Evolutionary conservation across 2,797 vertebrate species (phyloP), one percentile per base, ranked within the genome.

Genomic region (Galagoides demidoff): DNA sequence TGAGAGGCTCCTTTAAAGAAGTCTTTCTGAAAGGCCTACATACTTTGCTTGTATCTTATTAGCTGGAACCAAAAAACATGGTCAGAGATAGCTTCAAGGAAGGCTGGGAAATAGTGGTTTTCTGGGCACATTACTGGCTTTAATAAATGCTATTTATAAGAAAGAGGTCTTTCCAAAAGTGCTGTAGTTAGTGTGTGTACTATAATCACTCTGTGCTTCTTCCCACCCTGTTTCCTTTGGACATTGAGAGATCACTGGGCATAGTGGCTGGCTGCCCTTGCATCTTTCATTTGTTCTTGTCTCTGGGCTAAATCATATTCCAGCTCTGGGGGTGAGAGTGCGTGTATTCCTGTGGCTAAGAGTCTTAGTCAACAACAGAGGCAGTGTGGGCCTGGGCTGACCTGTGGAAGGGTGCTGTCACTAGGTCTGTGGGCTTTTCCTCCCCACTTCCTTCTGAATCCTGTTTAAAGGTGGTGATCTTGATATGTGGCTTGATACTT

Each of bases 1-100:
- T 89, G 49, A 89, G 71, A 92, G 78, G 82, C 11, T 34, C 43
- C 43, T 83, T 83, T 89, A 84, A 83, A 82, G 37, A 61, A 52
- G 20, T 39, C 57, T 92, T 91, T 86, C 59, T 79, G 84, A 84
- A 83, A 94, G 68, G 13, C 34, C 59, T 37, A 77, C 20, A 23
- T 22, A 29, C 31, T 29, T n/a, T 85, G 31, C 66, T 85, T 78
- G 5, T 4, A 8, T 93, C n/a, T 92, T 12, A 43, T 61, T 57
- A 63, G 27, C 39, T 25, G 37, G 43, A 57, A 49, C 7, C 78
- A 29, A 37, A 57, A 70, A 70, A 77, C 45, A 2, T 66, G 37
- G 43, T 76, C 39, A 52, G 14, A 55, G 11, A 45, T 59, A n/a
- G 63, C 43, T 52, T 68, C 27, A n/a, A 22, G 78, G 61, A 74